Conservation (phyloP, 2,113 vertebrate species). For the Leptobrachium leishanense region DNA sequence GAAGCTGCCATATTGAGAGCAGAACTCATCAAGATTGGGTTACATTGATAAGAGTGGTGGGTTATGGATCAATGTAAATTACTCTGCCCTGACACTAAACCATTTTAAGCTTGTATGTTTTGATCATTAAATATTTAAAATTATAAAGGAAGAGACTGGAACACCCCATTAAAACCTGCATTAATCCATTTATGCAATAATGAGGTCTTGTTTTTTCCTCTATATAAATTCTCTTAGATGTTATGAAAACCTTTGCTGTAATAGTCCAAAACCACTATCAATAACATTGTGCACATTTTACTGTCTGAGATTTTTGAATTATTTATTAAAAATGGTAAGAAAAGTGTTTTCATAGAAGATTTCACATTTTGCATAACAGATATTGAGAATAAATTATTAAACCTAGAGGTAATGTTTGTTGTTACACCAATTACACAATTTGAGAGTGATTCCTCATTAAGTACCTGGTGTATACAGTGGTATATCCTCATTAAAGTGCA, state of each 20-base stretch:
- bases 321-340: constrained; percentile 18
- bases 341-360: not conserved
- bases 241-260: not conserved
- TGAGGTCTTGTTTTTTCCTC: constrained; percentile 6
- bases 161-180: constrained; percentile 24
- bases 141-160: constrained; percentile 16
- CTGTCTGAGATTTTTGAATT: constrained; percentile 18
- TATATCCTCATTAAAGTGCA: too few relatives aligned
- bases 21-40: too few relatives aligned
- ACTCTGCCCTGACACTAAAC: too few relatives aligned
- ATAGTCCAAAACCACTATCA: not conserved
- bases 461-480: too few relatives aligned
- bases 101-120: not conserved
- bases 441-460: too few relatives aligned
- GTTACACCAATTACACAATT: too few relatives aligned
- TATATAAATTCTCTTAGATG: constrained; percentile 2
- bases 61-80: too few relatives aligned
- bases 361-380: not conserved
- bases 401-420: too few relatives aligned
- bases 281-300: constrained; percentile 18
- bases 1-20: too few relatives aligned
- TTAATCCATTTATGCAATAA: constrained; percentile 18
- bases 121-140: constrained; percentile 19
- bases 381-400: constrained; percentile 1
- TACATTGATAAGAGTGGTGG: too few relatives aligned